Evolutionary conservation across 2,888 invertebrate genomes (phyloP), one percentile per base, ranked within the genome.

Genomic region (Margaritifera margaritifera): DNA sequence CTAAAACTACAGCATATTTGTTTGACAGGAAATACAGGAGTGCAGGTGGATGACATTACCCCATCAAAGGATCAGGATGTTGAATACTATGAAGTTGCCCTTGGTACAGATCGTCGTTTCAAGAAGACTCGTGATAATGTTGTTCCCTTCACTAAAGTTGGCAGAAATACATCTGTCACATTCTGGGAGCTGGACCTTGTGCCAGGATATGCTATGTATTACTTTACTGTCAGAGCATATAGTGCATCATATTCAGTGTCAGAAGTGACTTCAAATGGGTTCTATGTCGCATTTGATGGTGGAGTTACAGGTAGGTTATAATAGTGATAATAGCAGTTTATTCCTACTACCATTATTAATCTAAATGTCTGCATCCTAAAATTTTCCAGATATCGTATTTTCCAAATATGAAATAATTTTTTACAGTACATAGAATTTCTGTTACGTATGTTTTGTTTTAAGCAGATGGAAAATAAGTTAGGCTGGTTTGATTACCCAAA

Each of bases 41-140:
- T 79, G 15, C 64, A 75, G 20, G 25, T 66, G 20, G 71, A 66
- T 20, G 61, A 66, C 15, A 52, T 62, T 19, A 77, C 71, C 27
- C 57, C 42, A 42, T 42, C 70, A 5, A 77, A 77, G 4, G 71
- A 79, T 54, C 81, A 83, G 60, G 67, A 75, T 59, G 69, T 84
- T 4, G 69, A 72, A 0, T 80, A 71, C 62, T 84, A 83, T 62
- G 79, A 80, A 55, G 78, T 84, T 18, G 83, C 81, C 19, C 58
- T 81, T 11, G 84, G 84, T 25, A 83, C 81, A 22, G 83, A 84
- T 68, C 71, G 84, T 62, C 65, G 83, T 55, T 81, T 79, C 61
- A 72, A 73, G 25, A 69, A 77, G 15, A 83, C 83, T 6, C 68
- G 83, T 24, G 73, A 81, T 55, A 80, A 84, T 62, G 69, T 84